These are phyloP conservation scores for Drosophila gunungcola DNA, from an alignment of 1,140 invertebrate species.

Conservation along the genomic window DNA sequence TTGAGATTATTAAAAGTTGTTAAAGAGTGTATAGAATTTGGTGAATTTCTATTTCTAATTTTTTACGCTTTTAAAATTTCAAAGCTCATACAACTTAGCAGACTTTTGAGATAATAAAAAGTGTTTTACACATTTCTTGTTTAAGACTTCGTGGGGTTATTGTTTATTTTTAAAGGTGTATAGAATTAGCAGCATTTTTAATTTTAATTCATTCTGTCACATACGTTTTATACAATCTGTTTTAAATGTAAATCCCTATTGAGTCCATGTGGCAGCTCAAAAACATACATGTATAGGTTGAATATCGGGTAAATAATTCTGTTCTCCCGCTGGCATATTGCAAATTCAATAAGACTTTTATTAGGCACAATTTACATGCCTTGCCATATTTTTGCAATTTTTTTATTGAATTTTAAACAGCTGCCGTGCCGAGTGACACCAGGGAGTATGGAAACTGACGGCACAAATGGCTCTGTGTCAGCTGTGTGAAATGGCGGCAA, in stretches of 20 bases:
- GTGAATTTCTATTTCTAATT: too few relatives aligned
- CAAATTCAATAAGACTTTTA: slow-evolving; percentile 72
- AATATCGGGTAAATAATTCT: slow-evolving; percentile 27
- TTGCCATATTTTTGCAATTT: slow-evolving; percentile 42
- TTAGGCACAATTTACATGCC: slow-evolving; percentile 77
- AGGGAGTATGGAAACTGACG: slow-evolving; percentile 46
- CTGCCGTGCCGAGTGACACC: slow-evolving; percentile 67
- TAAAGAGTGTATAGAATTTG: too few relatives aligned
- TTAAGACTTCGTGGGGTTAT: too few relatives aligned
- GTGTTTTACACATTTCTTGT: too few relatives aligned
- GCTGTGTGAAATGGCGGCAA: slow-evolving; percentile 68
- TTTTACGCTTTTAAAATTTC: too few relatives aligned
- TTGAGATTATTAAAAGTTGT: too few relatives aligned
- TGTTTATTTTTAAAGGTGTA: too few relatives aligned
- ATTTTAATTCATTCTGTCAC: too few relatives aligned
- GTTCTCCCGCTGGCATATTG: slow-evolving; percentile 52
- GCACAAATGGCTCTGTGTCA: slow-evolving; percentile 48
- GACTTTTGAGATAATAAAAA: too few relatives aligned
- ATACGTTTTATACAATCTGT: slow-evolving; percentile 22
- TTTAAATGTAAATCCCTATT: slow-evolving; percentile 37
- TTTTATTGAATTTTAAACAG: slow-evolving; percentile 83
- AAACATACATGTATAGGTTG: slow-evolving; percentile 1
- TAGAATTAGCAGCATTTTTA: too few relatives aligned
- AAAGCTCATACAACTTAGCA: too few relatives aligned
- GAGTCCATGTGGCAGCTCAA: not conserved